Evolutionary conservation across 1,140 invertebrate genomes (phyloP).

Genomic region (Macrotrachela quadricornifera): DNA sequence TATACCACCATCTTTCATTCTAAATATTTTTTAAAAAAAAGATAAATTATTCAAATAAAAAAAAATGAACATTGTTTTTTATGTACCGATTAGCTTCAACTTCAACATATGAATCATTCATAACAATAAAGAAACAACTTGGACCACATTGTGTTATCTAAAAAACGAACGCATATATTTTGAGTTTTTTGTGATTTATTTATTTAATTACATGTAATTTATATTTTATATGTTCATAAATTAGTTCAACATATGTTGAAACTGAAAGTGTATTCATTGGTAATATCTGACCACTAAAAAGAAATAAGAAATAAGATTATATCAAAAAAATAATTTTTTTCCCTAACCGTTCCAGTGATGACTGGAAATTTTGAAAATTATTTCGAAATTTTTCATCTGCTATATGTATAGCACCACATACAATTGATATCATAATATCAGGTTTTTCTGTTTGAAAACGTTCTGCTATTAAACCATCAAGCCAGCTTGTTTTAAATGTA

Average conservation of each 20-base stretch:
- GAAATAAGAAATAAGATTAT: too few relatives aligned
- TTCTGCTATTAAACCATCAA: constrained; percentile 69
- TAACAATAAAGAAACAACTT: constrained; percentile 68
- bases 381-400: constrained; percentile 66
- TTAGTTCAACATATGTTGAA: constrained; percentile 68
- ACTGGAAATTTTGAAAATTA: constrained; percentile 62
- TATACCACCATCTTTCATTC: constrained; percentile 37
- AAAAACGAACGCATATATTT: constrained; percentile 39
- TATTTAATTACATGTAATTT: too few relatives aligned
- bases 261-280: constrained; percentile 74
- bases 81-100: constrained; percentile 53
- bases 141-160: constrained; percentile 63
- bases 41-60: too few relatives aligned
- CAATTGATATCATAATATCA: constrained; percentile 68
- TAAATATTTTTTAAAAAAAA: background rate
- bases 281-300: constrained; percentile 65
- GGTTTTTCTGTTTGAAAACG: constrained; percentile 60
- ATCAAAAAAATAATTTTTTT: too few relatives aligned
- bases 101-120: constrained; percentile 81
- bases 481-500: constrained; percentile 83
- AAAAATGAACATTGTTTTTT: too few relatives aligned
- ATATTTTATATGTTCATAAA: constrained; percentile 74
- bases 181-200: too few relatives aligned
- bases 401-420: constrained; percentile 81
- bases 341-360: constrained; percentile 54